Evolutionary conservation across 2,113 vertebrate species (phyloP).

Genomic region (Tenebrosternarchus preto): DNA sequence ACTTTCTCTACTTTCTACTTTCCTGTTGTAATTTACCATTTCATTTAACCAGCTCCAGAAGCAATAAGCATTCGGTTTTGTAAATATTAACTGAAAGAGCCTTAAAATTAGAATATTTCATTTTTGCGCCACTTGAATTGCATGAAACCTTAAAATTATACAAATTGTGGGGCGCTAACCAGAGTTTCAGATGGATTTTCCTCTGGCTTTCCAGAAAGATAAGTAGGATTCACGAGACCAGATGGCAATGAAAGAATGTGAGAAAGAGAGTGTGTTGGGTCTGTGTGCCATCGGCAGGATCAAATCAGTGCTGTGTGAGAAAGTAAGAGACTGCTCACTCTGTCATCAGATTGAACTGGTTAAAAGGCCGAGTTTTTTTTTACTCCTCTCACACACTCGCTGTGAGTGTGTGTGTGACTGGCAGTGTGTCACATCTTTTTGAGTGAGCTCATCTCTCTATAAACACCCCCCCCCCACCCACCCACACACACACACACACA

Average conservation of each 20-base stretch:
- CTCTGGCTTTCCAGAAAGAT: not conserved
- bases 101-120: not conserved
- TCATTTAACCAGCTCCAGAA: not conserved
- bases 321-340: slow-evolving; percentile 19
- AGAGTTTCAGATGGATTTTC: not conserved
- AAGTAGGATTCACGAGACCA: not conserved
- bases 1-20: not conserved
- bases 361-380: slow-evolving; percentile 33
- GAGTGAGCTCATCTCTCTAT: not conserved
- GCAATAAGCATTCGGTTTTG: not conserved
- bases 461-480: too few species aligned
- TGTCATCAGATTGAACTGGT: slow-evolving; percentile 5
- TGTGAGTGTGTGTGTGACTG: not conserved
- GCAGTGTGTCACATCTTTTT: not conserved
- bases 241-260: not conserved
- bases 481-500: too few species aligned
- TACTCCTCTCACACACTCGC: not conserved
- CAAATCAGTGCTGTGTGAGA: slow-evolving; percentile 15
- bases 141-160: not conserved
- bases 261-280: not conserved
- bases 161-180: not conserved
- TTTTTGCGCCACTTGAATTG: not conserved
- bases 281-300: slow-evolving; percentile 13
- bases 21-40: not conserved
- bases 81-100: not conserved